Conservation (phyloP, 2,888 invertebrate genomes). For the Cerastis leucographa region DNA sequence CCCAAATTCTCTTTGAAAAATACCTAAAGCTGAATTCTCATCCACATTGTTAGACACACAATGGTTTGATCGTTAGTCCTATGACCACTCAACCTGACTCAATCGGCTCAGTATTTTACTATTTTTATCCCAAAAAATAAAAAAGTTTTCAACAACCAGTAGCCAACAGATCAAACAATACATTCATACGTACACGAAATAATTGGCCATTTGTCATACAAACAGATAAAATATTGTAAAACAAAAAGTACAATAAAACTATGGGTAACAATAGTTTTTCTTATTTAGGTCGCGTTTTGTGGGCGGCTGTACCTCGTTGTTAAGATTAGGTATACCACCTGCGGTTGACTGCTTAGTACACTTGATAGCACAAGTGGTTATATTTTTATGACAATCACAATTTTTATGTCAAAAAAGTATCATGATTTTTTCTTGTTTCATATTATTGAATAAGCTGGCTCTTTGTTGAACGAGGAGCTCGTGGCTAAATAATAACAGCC, state of each 20-base stretch:
- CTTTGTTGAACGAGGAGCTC: neutral
- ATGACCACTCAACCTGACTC: slow-evolving; percentile 11
- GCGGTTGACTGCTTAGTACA: slow-evolving; percentile 47
- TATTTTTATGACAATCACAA: neutral
- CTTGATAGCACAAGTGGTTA: slow-evolving; percentile 8
- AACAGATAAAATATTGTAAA: slow-evolving; percentile 62
- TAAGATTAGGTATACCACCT: slow-evolving; percentile 58
- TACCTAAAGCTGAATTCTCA: neutral
- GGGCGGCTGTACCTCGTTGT: slow-evolving; percentile 54
- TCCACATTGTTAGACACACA: slow-evolving; percentile 17
- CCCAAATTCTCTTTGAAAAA: neutral
- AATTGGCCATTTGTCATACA: slow-evolving; percentile 59
- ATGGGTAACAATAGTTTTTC: slow-evolving; percentile 57
- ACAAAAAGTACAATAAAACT: slow-evolving; percentile 61
- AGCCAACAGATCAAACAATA: slow-evolving; percentile 44
- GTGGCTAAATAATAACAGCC: no score
- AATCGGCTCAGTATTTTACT: slow-evolving; percentile 4
- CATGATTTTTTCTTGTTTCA: neutral
- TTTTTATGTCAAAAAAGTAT: neutral
- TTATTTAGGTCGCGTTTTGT: slow-evolving; percentile 50
- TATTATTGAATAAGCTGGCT: neutral
- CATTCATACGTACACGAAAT: slow-evolving; percentile 49
- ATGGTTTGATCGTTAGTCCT: slow-evolving; percentile 16
- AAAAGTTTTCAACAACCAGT: slow-evolving; percentile 13
- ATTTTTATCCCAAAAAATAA: slow-evolving; percentile 11